Percentiles rank a stretch among this genome's conserved stretches.
Evolutionary conservation across 37 sponge, comb jelly and placozoan genomes (phyloP).

Genomic region (Spongia lamella): DNA sequence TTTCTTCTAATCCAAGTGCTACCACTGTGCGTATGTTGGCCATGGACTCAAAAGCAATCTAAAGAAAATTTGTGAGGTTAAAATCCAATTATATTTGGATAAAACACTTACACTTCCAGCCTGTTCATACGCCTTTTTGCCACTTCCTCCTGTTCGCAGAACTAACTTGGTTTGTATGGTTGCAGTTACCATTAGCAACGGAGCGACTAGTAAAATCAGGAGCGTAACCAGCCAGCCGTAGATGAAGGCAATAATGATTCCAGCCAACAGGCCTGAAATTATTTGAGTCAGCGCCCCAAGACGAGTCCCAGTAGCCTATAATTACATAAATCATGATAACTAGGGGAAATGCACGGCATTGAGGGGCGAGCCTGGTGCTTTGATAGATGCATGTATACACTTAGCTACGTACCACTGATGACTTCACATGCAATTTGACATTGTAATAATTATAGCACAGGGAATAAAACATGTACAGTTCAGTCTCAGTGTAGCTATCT

Average conservation of each 20-base stretch:
- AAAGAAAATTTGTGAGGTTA: too few relatives aligned
- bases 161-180: slow-evolving; percentile 38
- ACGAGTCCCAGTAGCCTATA: slow-evolving; percentile 71
- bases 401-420: too few relatives aligned
- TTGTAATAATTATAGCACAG: too few relatives aligned
- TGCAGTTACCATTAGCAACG: slow-evolving; percentile 48
- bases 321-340: too few relatives aligned
- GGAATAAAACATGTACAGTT: too few relatives aligned
- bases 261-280: slow-evolving; percentile 23
- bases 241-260: slow-evolving; percentile 59
- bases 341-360: too few relatives aligned
- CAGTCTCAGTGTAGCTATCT: too few relatives aligned
- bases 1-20: slow-evolving; percentile 53
- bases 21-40: slow-evolving; percentile 88
- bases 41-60: slow-evolving; percentile 79
- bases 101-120: slow-evolving; percentile 68
- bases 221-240: slow-evolving; percentile 78
- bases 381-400: too few relatives aligned
- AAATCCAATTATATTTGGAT: too few relatives aligned
- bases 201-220: slow-evolving; percentile 55
- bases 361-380: too few relatives aligned
- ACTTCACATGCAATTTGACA: too few relatives aligned
- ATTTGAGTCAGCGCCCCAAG: slow-evolving; percentile 65
- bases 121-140: slow-evolving; percentile 64
- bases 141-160: slow-evolving; percentile 33